A percentile compares a stretch with the other conserved stretches of the same genome.
These are phyloP conservation scores for Phoxinus dragarum DNA, from an alignment of 2,797 vertebrate species.

Conservation along the genomic window DNA sequence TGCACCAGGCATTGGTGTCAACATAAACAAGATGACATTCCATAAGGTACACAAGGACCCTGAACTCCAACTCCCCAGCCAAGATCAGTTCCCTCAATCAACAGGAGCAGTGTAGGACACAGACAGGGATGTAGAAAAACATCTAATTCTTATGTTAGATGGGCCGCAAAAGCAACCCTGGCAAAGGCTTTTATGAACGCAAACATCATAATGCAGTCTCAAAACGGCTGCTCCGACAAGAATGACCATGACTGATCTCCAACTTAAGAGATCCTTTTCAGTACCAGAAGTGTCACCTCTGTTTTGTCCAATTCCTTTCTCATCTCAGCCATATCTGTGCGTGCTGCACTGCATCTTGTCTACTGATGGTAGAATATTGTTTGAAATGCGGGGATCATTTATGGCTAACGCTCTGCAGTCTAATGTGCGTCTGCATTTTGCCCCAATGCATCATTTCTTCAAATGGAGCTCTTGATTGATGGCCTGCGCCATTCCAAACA, in stretches of 20 bases:
- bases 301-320: constrained; percentile 47
- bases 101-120: background rate
- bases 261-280: constrained; percentile 37
- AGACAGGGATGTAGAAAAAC: constrained; percentile 36
- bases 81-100: constrained; percentile 15
- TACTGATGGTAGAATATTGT: constrained; percentile 62
- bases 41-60: constrained; percentile 4
- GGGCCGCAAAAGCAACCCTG: constrained; percentile 19
- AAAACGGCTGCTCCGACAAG: constrained; percentile 47
- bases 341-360: constrained; percentile 22
- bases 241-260: constrained; percentile 39
- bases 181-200: constrained; percentile 37
- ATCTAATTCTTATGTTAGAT: constrained; percentile 27
- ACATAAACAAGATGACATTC: constrained; percentile 32
- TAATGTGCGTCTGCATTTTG: constrained; percentile 68
- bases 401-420: constrained; percentile 70
- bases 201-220: constrained; percentile 49
- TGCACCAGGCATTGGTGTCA: constrained; percentile 29
- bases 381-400: constrained; percentile 67
- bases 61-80: background rate
- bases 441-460: constrained; percentile 61
- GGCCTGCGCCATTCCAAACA: constrained; percentile 58
- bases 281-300: constrained; percentile 37
- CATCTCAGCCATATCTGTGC: constrained; percentile 34
- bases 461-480: constrained; percentile 71